A percentile compares a stretch with the other conserved stretches of the same genome.
phyloP scores from a whole-genome alignment of 1,140 invertebrate species.

The Polypedilum pembai region DNA sequence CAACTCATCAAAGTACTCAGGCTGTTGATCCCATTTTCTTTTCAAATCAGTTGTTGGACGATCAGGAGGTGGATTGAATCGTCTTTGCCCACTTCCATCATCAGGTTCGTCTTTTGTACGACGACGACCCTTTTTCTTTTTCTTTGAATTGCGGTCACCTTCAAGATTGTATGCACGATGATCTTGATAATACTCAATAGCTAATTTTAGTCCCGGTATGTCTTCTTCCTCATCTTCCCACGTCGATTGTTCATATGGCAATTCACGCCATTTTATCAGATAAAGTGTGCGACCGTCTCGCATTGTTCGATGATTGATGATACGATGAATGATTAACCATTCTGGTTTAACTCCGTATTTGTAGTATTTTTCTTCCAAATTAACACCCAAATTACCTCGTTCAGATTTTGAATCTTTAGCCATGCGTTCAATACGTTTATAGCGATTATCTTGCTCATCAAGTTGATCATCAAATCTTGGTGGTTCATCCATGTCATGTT shows the following conservation, averaged over 20 bases:
- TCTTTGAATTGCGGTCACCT: constrained; percentile 56
- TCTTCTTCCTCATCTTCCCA: constrained; percentile 93
- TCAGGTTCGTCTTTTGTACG: constrained; percentile 56
- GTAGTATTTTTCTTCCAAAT: constrained; percentile 80
- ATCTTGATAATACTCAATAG: constrained; percentile 89
- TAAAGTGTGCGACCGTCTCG: constrained; percentile 83
- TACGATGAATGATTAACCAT: constrained; percentile 91
- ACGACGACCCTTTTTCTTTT: constrained; percentile 63
- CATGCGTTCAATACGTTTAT: constrained; percentile 54
- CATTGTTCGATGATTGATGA: constrained; percentile 81
- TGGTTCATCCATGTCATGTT: constrained; percentile 97
- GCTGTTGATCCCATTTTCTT: constrained; percentile 93
- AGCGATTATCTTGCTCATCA: constrained; percentile 65
- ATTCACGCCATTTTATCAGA: constrained; percentile 96
- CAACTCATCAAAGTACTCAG: constrained; percentile 83
- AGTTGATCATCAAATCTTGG: constrained; percentile 90
- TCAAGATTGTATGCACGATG: constrained; percentile 61
- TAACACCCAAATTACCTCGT: constrained; percentile 50
- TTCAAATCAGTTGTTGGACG: constrained; percentile 85
- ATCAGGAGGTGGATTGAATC: constrained; percentile 85
- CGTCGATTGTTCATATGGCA: constrained; percentile 93
- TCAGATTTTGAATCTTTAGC: constrained; percentile 46
- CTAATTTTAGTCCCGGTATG: constrained; percentile 75
- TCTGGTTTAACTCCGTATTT: constrained; percentile 95
- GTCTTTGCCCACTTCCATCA: constrained; percentile 48